Base-by-base conservation (phyloP, 2,797 vertebrate species). In the Melanotaenia parkinsoni region DNA sequence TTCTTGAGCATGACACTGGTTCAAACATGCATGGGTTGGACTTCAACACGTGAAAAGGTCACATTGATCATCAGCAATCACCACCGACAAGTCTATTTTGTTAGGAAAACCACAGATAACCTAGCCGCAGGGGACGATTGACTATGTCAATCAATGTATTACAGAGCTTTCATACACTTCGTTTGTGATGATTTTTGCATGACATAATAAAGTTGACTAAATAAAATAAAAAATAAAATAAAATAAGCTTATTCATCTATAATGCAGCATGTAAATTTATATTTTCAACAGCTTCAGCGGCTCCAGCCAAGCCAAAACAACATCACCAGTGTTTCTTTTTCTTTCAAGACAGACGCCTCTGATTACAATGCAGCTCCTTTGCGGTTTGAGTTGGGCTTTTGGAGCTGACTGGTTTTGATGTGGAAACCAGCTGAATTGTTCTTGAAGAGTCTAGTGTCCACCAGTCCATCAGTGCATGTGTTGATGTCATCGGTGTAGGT, bases 391-490 rank as follows among this genome's bases (percentile, higher is more conserved):
- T 26, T 56, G 20, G 32, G 32, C 32, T 20, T 37, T 1, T 12
- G 0, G n/a, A 11, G 18, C 56, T 43, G 37, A 67, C 28, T 0
- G 2, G 33, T 57, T 40, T 32, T 67, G 26, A 40, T 58, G 38
- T 28, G 35, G 10, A 26, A 66, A 63, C 24, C 22, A 18, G 47
- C 56, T 37, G 47, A 26, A 12, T 40, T 53, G 20, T 30, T 47
- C 47, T 61, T 67, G 59, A 53, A 33, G 2, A 66, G 57, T 35
- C 59, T 79, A 58, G 67, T 5, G 26, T 75, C 63, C 33, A 32
- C 74, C 67, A 58, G 32, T 22, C 67, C 53, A 24, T 69, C 51
- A 22, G 16, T 57, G 54, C 50, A 18, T 24, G 47, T 65, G 65
- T n/a, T 37, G 32, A 18, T 54, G 61, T 63, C 67, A 71, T 51